Percentiles rank a stretch among this genome's conserved stretches.
phyloP scores from a whole-genome alignment of 2,797 vertebrate genomes.

The Anas bernieri region DNA sequence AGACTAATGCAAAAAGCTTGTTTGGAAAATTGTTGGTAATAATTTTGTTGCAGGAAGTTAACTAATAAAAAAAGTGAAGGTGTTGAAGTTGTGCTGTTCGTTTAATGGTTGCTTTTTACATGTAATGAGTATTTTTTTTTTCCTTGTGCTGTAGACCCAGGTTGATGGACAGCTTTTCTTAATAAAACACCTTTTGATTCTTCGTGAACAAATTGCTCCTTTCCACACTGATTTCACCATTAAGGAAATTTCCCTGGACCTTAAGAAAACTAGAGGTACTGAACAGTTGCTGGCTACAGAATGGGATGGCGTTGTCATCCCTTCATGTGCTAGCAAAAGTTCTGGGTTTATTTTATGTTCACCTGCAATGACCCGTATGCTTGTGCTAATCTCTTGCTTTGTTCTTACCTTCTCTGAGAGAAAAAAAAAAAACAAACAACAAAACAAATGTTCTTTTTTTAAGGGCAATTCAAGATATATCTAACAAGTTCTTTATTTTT shows the following conservation, averaged over 20 bases:
- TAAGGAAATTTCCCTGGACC: constrained; percentile 99
- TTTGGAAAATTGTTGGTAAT: not conserved
- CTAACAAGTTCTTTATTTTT: not conserved
- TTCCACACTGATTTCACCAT: constrained; percentile 99
- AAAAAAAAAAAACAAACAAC: not conserved
- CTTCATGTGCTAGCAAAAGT: constrained; percentile 64
- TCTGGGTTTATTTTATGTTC: constrained; percentile 82
- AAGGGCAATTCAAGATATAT: not conserved
- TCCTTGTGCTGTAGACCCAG: constrained; percentile 85
- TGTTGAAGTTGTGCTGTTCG: not conserved
- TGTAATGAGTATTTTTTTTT: constrained; percentile 69
- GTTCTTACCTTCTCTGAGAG: not conserved
- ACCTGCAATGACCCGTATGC: constrained; percentile 79
- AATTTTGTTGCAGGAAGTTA: not conserved
- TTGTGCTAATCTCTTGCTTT: constrained; percentile 49
- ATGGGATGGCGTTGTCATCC: constrained; percentile 39
- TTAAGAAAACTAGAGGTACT: constrained; percentile 99
- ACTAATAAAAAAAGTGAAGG: not conserved
- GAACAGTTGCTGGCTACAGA: constrained; percentile 68
- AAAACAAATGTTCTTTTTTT: not conserved
- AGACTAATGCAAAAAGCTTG: not conserved
- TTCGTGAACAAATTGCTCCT: constrained; percentile 99
- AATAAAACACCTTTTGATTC: constrained; percentile 99
- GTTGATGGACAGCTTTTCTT: constrained; percentile 98
- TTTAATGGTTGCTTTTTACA: not conserved